Evolutionary conservation across 53 echinoderm and acorn worm species (phyloP), one percentile per base, ranked within the genome.

Genomic region (Paracentrotus lividus): DNA sequence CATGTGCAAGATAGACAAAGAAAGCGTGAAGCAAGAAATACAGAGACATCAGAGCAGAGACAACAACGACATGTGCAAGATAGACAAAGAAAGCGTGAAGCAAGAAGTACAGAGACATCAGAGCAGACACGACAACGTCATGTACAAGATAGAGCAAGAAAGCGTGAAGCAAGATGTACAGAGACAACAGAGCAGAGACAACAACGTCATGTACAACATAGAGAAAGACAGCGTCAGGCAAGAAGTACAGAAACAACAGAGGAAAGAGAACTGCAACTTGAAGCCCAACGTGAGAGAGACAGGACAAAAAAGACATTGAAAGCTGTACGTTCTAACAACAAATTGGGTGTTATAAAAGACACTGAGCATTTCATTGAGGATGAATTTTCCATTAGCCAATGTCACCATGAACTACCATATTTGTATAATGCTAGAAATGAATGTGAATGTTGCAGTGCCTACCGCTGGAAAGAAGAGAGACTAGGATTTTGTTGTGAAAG

Each of bases 351-450:
- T 76, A 76, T 76, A 76, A 76, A 76, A 76, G 76, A 76, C 76
- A 76, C 76, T 76, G 34, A 76, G 76, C 38, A 76, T 76, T 76
- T 76, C 76, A 34, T 76, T 76, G 76, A 76, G 76, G 76, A 76
- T 76, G 76, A 76, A 76, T 76, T 76, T 76, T 36, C 76, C 76
- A 76, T 76, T 76, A 76, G 76, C 76, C 76, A 76, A 76, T 76
- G 76, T 85, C 90, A 60, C 36, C 61, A 60, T 40, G 40, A 43
- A 90, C 47, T 90, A 65, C 40, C 90, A 64, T 45, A 44, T 65
- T 53, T 90, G 27, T 92, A 75, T 43, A 92, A 51, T 75, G 75
- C 77, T 33, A 49, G 31, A 43, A 85, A 85, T 31, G 36, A 49
- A 55, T 78, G 57, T 57, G 61, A 54, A 81, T 44, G 12, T 57